Evolutionary conservation across 2,888 invertebrate species (phyloP).

Genomic region (Pyrocoelia pectoralis): DNA sequence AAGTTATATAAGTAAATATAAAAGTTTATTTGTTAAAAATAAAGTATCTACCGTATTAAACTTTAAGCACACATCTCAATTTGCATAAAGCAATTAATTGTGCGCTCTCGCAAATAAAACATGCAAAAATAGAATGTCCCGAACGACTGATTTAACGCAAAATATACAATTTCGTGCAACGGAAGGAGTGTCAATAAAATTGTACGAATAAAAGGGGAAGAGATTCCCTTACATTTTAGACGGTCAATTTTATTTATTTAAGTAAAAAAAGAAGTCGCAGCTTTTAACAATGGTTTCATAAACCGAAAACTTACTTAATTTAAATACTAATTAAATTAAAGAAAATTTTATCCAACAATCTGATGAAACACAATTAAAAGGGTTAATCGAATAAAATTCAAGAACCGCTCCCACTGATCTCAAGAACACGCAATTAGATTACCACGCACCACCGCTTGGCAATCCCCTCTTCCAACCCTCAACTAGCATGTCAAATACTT

Average conservation of each 20-base stretch:
- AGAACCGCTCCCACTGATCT: constrained; percentile 40
- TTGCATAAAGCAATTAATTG: not conserved
- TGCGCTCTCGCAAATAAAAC: not conserved
- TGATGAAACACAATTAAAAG: constrained; percentile 41
- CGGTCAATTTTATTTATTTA: constrained; percentile 8
- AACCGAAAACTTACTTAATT: not conserved
- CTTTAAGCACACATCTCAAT: not conserved
- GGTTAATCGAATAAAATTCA: constrained; percentile 41
- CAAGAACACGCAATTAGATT: constrained; percentile 47
- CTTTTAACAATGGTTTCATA: too few relatives aligned
- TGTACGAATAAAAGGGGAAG: constrained; percentile 17
- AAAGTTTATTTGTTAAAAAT: too few relatives aligned
- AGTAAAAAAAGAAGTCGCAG: not conserved
- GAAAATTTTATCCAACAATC: constrained; percentile 39
- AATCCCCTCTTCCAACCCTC: not conserved
- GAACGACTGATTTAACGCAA: constrained; percentile 4
- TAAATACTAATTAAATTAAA: not conserved
- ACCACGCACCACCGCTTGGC: constrained; percentile 38
- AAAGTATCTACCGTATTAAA: too few relatives aligned
- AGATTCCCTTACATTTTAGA: constrained; percentile 27
- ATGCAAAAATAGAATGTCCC: not conserved
- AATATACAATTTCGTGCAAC: constrained; percentile 13
- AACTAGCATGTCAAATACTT: constrained; percentile 25
- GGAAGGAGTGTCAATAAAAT: constrained; percentile 25
- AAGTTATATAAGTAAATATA: too few relatives aligned